Conservation (phyloP, 2,888 invertebrate genomes). For the Drosophila buzzatii region DNA sequence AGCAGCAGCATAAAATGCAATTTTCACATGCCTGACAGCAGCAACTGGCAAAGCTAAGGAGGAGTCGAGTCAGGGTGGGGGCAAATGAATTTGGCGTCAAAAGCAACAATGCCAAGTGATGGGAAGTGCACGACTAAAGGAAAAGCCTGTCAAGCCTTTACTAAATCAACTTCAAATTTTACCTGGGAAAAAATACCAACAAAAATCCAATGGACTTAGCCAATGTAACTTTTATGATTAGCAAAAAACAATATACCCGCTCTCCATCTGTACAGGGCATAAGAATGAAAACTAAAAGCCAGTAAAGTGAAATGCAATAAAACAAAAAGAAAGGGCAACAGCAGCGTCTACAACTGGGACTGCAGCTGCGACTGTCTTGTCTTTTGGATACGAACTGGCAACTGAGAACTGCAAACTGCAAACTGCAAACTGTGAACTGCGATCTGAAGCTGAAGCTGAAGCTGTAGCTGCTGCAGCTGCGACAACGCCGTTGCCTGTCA, state of each 20-base stretch:
- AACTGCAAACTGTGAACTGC: slow-evolving; percentile 32
- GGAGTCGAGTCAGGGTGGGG: slow-evolving; percentile 19
- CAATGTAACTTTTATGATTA: not conserved
- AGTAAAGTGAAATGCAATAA: slow-evolving; percentile 77
- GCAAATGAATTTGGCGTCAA: slow-evolving; percentile 66
- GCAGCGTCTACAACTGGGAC: slow-evolving; percentile 44
- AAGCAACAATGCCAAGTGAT: slow-evolving; percentile 12
- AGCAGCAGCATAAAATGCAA: slow-evolving; percentile 69
- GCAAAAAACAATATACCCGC: not conserved
- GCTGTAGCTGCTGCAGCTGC: slow-evolving; percentile 42
- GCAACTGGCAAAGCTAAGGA: slow-evolving; percentile 32
- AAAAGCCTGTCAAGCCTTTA: not conserved
- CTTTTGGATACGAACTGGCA: slow-evolving; percentile 49
- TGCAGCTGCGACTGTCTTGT: slow-evolving; percentile 64
- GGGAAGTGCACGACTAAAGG: not conserved
- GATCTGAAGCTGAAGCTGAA: not conserved
- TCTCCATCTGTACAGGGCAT: not conserved
- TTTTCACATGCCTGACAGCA: slow-evolving; percentile 67
- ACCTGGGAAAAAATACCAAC: not conserved
- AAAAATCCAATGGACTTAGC: too few relatives aligned
- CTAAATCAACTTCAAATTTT: too few relatives aligned
- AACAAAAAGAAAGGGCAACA: slow-evolving; percentile 57
- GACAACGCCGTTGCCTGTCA: slow-evolving; percentile 55
- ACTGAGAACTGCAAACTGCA: slow-evolving; percentile 17
- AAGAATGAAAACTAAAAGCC: slow-evolving; percentile 52